Evolutionary conservation across 2,888 invertebrate species (phyloP).

Genomic region (Ormyrus thymus): DNA sequence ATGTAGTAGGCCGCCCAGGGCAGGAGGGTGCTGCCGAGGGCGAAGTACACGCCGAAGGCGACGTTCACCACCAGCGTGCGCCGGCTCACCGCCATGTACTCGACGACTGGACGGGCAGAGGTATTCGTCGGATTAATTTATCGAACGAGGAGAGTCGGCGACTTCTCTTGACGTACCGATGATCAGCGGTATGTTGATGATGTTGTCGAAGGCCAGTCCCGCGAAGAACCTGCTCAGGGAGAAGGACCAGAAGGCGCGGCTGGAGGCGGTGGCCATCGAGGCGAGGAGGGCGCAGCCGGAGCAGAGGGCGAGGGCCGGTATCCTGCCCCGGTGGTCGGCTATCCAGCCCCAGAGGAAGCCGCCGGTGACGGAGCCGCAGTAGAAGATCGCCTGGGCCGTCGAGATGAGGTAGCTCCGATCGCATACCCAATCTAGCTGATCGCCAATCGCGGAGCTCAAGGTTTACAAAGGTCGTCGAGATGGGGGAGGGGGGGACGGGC

Average conservation of each 20-base stretch:
- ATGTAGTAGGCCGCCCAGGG: conserved; percentile 77
- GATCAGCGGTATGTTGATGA: conserved; percentile 77
- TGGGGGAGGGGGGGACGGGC: too few species aligned
- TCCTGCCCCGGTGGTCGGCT: conserved; percentile 77
- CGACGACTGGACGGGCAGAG: too few species aligned
- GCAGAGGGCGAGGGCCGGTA: conserved; percentile 76
- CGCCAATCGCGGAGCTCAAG: conserved; percentile 49
- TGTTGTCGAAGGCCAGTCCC: conserved; percentile 77
- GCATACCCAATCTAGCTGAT: conserved; percentile 78
- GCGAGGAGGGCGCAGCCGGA: conserved; percentile 74
- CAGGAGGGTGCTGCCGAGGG: conserved; percentile 74
- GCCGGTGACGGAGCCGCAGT: conserved; percentile 77
- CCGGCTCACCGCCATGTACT: conserved; percentile 76
- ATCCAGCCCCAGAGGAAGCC: conserved; percentile 77
- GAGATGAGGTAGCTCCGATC: conserved; percentile 75
- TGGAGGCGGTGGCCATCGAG: conserved; percentile 74
- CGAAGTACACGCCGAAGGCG: conserved; percentile 77
- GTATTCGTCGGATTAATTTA: too few species aligned
- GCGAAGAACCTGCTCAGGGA: conserved; percentile 76
- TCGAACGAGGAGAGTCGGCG: too few species aligned
- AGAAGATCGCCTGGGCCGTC: conserved; percentile 77
- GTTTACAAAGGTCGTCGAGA: conserved; percentile 8
- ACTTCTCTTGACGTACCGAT: conserved; percentile 69
- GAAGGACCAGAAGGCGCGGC: conserved; percentile 75
- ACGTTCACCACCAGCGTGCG: conserved; percentile 76